Evolutionary conservation across 1,140 invertebrate species (phyloP).

Genomic region (Trichonephila inaurata): DNA sequence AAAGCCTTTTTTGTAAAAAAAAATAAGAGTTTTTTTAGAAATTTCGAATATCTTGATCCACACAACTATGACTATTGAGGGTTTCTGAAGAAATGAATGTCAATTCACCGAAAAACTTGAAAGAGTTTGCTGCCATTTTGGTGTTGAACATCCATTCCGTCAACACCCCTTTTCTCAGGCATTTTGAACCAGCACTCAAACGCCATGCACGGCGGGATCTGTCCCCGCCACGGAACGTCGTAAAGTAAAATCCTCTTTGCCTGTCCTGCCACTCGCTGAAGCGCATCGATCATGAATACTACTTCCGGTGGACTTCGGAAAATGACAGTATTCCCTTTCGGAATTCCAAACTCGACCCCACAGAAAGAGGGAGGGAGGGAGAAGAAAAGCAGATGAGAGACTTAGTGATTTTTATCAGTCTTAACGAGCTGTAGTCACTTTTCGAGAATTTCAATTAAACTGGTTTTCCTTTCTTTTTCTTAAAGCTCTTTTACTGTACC

Average conservation of each 20-base stretch:
- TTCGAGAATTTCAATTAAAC: conserved; percentile 47
- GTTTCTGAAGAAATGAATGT: no score
- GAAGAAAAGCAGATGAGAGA: background rate
- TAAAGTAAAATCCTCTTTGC: background rate
- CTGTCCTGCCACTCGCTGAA: conserved; percentile 8
- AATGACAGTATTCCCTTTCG: background rate
- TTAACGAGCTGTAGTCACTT: conserved; percentile 39
- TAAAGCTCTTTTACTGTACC: background rate
- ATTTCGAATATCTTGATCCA: no score
- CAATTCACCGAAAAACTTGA: background rate
- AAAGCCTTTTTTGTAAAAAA: no score
- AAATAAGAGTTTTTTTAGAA: no score
- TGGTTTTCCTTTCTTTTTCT: background rate
- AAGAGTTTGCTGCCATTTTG: background rate
- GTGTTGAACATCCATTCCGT: background rate
- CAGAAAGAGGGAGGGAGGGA: background rate
- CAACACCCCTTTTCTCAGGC: background rate
- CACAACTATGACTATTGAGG: no score
- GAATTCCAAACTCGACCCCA: background rate
- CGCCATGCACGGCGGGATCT: background rate
- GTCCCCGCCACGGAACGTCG: background rate
- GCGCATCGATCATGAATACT: conserved; percentile 50
- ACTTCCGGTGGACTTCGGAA: conserved; percentile 48
- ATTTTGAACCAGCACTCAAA: background rate
- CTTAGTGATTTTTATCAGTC: conserved; percentile 53